Percentiles rank a stretch among this genome's conserved stretches.
Evolutionary conservation across 1,140 invertebrate species (phyloP).

Genomic region (Drosophila albomicans): DNA sequence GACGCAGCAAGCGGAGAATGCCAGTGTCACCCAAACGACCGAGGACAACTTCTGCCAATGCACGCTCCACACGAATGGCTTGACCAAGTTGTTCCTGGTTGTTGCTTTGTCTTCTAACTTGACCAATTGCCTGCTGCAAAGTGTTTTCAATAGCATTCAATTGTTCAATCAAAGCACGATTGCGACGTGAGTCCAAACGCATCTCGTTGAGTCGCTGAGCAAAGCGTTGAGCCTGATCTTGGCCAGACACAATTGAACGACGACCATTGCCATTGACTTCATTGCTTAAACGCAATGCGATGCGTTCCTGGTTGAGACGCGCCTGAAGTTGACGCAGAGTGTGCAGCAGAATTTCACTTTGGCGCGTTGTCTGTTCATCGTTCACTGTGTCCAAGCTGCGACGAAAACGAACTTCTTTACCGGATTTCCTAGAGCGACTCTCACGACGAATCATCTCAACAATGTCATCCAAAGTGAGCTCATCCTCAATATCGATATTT

Average conservation of each 20-base stretch:
- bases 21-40: constrained; percentile 59
- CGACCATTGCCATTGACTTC: constrained; percentile 21
- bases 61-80: constrained; percentile 47
- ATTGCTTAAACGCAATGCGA: constrained; percentile 29
- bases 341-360: constrained; percentile 59
- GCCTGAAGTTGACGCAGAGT: constrained; percentile 66
- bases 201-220: constrained; percentile 56
- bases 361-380: constrained; percentile 30
- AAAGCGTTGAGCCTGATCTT: constrained; percentile 44
- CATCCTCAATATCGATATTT: too few relatives aligned
- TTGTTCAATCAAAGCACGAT: constrained; percentile 42
- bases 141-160: constrained; percentile 41
- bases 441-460: too few relatives aligned
- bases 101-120: constrained; percentile 25
- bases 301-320: constrained; percentile 68
- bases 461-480: too few relatives aligned
- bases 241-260: constrained; percentile 3
- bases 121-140: constrained; percentile 29
- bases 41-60: constrained; percentile 54
- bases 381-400: too few relatives aligned
- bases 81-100: constrained; percentile 13
- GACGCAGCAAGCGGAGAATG: constrained; percentile 53
- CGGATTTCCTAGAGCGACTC: too few relatives aligned
- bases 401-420: too few relatives aligned
- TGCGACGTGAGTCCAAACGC: constrained; percentile 48